These are phyloP conservation scores for Branchellion lobata DNA, from an alignment of 2,888 invertebrate genomes.

Conservation along the genomic window DNA sequence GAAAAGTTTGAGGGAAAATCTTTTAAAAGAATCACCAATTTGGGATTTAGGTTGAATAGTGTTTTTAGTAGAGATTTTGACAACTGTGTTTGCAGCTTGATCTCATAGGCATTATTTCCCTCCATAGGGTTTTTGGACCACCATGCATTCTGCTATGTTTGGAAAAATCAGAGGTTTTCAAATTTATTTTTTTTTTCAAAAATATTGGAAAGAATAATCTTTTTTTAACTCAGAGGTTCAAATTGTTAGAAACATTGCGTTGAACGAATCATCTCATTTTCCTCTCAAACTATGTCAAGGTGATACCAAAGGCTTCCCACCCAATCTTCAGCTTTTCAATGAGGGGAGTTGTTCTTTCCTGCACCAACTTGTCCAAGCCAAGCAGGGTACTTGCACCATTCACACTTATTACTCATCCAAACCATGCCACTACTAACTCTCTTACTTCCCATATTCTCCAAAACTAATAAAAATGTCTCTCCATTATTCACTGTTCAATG, in stretches of 20 bases:
- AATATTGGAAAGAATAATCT: too few species aligned
- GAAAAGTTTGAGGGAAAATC: conserved; percentile 75
- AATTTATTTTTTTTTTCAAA: neutral
- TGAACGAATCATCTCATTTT: neutral
- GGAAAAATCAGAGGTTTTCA: conserved; percentile 66
- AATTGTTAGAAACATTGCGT: neutral
- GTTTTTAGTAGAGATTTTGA: too few species aligned
- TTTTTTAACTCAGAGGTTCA: neutral
- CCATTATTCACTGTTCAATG: too few species aligned
- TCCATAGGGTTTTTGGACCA: conserved; percentile 76
- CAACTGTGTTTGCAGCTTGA: too few species aligned
- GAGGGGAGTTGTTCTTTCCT: conserved; percentile 63
- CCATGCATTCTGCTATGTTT: conserved; percentile 76
- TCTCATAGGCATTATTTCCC: too few species aligned
- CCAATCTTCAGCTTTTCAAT: conserved; percentile 82
- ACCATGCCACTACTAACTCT: too few species aligned
- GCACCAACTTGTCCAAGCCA: conserved; percentile 57
- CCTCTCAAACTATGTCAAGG: conserved; percentile 56
- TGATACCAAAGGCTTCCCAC: conserved; percentile 74
- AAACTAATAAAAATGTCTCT: too few species aligned
- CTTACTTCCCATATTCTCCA: too few species aligned
- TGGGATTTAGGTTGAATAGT: conserved; percentile 55
- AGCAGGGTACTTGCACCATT: conserved; percentile 53
- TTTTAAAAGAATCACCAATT: conserved; percentile 67
- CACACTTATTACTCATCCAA: too few species aligned